These are phyloP conservation scores for Scotopteryx bipunctaria DNA, from an alignment of 2,888 invertebrate species.

Conservation along the genomic window DNA sequence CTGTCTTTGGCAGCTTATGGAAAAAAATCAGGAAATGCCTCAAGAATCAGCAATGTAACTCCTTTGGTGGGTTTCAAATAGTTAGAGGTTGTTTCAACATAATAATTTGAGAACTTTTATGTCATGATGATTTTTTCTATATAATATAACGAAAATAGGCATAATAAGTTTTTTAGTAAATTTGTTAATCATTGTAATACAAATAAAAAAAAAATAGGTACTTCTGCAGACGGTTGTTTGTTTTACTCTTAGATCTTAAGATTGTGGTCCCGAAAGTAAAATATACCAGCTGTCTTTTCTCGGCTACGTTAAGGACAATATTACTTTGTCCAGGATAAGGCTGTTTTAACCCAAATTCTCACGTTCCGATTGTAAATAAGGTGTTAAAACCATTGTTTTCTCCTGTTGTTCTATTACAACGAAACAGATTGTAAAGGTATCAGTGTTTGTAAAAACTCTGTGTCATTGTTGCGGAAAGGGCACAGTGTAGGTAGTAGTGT, in stretches of 20 bases:
- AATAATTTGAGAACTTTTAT: too few relatives aligned
- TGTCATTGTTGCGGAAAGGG: slow-evolving; percentile 47
- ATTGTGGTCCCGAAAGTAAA: slow-evolving; percentile 14
- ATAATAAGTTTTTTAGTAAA: too few relatives aligned
- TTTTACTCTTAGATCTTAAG: not conserved
- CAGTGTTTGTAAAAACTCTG: slow-evolving; percentile 56
- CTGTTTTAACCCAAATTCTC: slow-evolving; percentile 73
- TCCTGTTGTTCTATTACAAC: slow-evolving; percentile 72
- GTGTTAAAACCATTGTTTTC: slow-evolving; percentile 74
- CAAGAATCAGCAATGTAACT: not conserved
- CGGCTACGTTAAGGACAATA: slow-evolving; percentile 17
- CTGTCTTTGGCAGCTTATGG: slow-evolving; percentile 70
- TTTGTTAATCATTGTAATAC: too few relatives aligned
- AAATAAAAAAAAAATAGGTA: not conserved
- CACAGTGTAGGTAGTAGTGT: slow-evolving; percentile 29
- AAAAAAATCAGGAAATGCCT: slow-evolving; percentile 19
- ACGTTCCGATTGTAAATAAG: slow-evolving; percentile 75
- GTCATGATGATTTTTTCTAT: too few relatives aligned
- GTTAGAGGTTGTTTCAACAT: too few relatives aligned
- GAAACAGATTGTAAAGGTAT: slow-evolving; percentile 60
- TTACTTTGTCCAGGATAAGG: slow-evolving; percentile 55
- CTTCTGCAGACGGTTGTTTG: too few relatives aligned
- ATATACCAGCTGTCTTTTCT: slow-evolving; percentile 8
- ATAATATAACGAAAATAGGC: too few relatives aligned
- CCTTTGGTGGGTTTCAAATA: not conserved